These are phyloP conservation scores for Ophonus ardosiacus DNA, from an alignment of 2,888 invertebrate genomes.

Conservation along the genomic window DNA sequence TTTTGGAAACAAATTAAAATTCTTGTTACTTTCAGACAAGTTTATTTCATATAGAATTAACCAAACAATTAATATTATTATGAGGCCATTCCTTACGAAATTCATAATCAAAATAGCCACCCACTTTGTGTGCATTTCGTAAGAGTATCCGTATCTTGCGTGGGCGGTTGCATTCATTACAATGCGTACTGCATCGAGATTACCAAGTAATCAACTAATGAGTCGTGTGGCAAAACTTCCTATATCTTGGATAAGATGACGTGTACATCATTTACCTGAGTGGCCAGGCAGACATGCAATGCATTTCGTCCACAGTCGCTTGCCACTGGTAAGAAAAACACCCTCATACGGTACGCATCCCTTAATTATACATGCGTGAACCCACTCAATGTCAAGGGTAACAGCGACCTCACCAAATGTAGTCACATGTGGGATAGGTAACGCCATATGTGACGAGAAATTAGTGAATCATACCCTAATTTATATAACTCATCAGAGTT, in stretches of 20 bases:
- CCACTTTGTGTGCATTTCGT: too few relatives aligned
- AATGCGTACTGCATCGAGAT: slow-evolving; percentile 63
- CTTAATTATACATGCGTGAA: not conserved
- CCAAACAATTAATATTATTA: too few relatives aligned
- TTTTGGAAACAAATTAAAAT: too few relatives aligned
- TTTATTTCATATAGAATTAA: too few relatives aligned
- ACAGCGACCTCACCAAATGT: not conserved
- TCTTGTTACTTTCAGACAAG: too few relatives aligned
- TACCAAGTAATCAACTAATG: slow-evolving; percentile 69
- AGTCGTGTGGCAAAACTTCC: slow-evolving; percentile 68
- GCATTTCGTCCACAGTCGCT: not conserved
- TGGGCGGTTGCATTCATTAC: slow-evolving; percentile 51
- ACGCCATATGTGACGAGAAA: too few relatives aligned
- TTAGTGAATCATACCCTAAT: too few relatives aligned
- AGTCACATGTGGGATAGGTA: too few relatives aligned
- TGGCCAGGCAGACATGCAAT: slow-evolving; percentile 73
- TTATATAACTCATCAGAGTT: too few relatives aligned
- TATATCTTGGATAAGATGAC: slow-evolving; percentile 70
- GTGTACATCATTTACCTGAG: slow-evolving; percentile 72
- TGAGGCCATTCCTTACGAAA: too few relatives aligned
- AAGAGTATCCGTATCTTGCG: slow-evolving; percentile 1
- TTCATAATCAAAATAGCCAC: too few relatives aligned
- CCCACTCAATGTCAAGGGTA: not conserved
- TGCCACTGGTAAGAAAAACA: not conserved
- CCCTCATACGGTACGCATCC: not conserved